A percentile compares a stretch with the other conserved stretches of the same genome.
phyloP scores from a whole-genome alignment of 1,140 invertebrate species.

The Drosophila pseudoananassae region DNA sequence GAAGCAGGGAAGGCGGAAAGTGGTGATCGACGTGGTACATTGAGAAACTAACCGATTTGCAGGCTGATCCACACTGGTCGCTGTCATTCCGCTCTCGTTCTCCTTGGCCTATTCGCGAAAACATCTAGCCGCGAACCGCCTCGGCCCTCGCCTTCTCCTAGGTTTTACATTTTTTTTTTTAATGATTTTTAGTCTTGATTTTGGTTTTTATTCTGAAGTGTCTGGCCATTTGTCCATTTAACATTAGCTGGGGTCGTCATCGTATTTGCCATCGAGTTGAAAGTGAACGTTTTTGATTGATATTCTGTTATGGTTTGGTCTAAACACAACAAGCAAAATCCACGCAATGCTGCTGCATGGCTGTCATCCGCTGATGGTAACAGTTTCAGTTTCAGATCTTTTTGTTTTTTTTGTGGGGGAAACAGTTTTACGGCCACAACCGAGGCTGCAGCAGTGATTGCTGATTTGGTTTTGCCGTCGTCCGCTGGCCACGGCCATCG shows the following conservation, averaged over 20 bases:
- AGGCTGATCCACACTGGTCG: constrained; percentile 5
- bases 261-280: constrained; percentile 67
- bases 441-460: constrained; percentile 55
- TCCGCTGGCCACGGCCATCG: constrained; percentile 63
- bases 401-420: constrained; percentile 16
- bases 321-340: constrained; percentile 76
- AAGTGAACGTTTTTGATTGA: constrained; percentile 71
- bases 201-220: constrained; percentile 17
- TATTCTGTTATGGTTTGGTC: constrained; percentile 60
- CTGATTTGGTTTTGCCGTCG: constrained; percentile 57
- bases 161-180: constrained; percentile 18
- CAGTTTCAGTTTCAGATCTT: constrained; percentile 30
- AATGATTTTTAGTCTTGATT: constrained; percentile 23
- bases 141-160: constrained; percentile 17
- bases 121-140: constrained; percentile 22
- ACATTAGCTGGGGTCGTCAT: constrained; percentile 40
- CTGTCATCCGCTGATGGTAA: constrained; percentile 33
- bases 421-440: constrained; percentile 30
- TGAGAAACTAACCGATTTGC: constrained; percentile 4
- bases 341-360: constrained; percentile 58
- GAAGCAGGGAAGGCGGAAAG: constrained; percentile 5
- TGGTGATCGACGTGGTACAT: constrained; percentile 19
- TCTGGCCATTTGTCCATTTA: constrained; percentile 47
- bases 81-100: background rate
- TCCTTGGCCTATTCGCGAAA: constrained; percentile 9